Percentiles rank a stretch among this genome's conserved stretches.
phyloP scores from a whole-genome alignment of 2,113 vertebrate genomes.

The Tachuris rubrigastra region DNA sequence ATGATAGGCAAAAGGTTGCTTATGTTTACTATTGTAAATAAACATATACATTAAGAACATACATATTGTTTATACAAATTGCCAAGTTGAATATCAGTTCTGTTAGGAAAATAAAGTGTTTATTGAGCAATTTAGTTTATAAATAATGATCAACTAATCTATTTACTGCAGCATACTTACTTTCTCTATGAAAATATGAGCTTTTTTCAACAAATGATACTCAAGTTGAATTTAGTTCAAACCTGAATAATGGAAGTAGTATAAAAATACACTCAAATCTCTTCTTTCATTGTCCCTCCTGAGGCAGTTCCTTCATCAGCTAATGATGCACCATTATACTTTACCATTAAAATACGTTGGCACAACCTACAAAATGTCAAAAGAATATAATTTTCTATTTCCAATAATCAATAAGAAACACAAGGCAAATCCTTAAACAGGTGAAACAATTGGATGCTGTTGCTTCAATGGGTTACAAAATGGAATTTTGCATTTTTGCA shows the following conservation, averaged over 20 bases:
- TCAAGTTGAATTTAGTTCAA: constrained; percentile 7
- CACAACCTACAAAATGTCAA: background rate
- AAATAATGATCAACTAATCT: background rate
- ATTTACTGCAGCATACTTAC: background rate
- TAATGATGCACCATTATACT: background rate
- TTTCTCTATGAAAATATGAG: background rate
- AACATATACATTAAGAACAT: constrained; percentile 47
- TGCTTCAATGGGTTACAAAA: constrained; percentile 54
- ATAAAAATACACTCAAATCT: background rate
- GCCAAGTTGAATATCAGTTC: background rate
- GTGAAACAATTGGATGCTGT: constrained; percentile 19
- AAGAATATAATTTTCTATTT: background rate
- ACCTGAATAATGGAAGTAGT: background rate
- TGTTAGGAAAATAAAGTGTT: background rate
- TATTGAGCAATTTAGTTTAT: background rate
- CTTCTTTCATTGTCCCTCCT: background rate
- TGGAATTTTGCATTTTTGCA: background rate
- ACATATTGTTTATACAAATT: constrained; percentile 35
- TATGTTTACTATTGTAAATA: constrained; percentile 54
- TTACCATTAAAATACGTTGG: background rate
- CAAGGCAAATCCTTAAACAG: constrained; percentile 45
- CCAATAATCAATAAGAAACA: background rate
- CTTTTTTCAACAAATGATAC: background rate
- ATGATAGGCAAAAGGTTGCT: constrained; percentile 64
- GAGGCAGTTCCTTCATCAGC: constrained; percentile 5